Evolutionary conservation across 2,888 invertebrate species (phyloP).

Genomic region (Tuta absoluta): DNA sequence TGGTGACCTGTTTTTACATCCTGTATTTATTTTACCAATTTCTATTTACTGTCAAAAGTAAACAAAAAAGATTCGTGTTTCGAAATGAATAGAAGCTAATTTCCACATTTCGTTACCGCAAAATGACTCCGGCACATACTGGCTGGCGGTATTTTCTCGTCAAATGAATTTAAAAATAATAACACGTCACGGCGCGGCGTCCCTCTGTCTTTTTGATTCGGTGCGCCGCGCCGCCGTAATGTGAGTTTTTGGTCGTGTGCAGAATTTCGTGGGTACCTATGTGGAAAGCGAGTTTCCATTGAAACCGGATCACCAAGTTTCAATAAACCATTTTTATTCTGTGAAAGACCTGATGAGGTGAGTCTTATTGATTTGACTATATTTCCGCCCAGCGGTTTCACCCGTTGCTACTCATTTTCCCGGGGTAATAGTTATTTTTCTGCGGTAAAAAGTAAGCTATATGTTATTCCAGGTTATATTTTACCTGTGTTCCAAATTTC

Average conservation of each 20-base stretch:
- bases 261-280: constrained; percentile 67
- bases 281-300: constrained; percentile 51
- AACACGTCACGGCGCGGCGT: constrained; percentile 66
- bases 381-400: no score
- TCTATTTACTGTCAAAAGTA: background rate
- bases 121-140: background rate
- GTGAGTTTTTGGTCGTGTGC: constrained; percentile 62
- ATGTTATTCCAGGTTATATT: no score
- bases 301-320: no score
- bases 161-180: constrained; percentile 77
- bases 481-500: no score
- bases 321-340: no score
- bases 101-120: background rate
- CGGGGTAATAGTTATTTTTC: no score
- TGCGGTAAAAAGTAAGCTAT: no score
- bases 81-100: background rate
- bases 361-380: no score
- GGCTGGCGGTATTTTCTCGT: constrained; percentile 12
- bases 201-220: constrained; percentile 73
- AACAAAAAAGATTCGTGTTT: background rate
- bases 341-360: no score
- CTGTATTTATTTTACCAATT: constrained; percentile 26
- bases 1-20: no score
- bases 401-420: no score
- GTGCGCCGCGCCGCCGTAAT: constrained; percentile 62